Base-by-base conservation (phyloP, 1,140 invertebrate species). In the Bombus impatiens region DNA sequence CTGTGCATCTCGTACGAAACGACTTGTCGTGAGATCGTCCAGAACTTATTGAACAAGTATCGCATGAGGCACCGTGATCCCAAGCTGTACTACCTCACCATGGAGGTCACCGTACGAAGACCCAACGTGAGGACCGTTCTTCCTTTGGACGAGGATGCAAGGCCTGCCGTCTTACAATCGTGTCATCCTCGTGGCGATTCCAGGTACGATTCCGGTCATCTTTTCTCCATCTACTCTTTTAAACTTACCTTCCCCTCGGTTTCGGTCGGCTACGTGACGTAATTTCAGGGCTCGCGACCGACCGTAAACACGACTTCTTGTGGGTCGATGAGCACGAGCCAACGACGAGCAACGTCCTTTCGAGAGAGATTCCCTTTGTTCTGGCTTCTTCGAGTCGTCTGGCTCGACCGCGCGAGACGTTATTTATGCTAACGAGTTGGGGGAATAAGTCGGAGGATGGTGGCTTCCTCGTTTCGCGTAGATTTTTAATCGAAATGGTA, bases 181-280 rank as follows among this genome's bases (percentile, higher is more conserved):
- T 99, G 98, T 92, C 98, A 99, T 95, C 98, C 98, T 2, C 97
- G 97, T 94, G 98, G 98, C 87, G 98, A 98, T 94, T 98, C 98
- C 53, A 98, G 97, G 97, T 98, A 95, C 95, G 95, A 95, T 84
- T 10, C 40, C 28, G 9, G n/a, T 25, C 44, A 57, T 15, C 15
- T n/a, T 9, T 13, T 32, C 18, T 12, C 44, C n/a, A 28, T 28
- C 35, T 53, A 40, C 67, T 71, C 71, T 25, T 70, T 59, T n/a
- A 70, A 62, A 10, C n/a, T 18, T 18, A 28, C 25, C 40, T 67
- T 44, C 72, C 76, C 84, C 85, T 91, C 87, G 89, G 90, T 92
- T 92, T 93, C 87, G 88, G 78, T 90, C 89, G 88, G 77, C 87
- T 89, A 78, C 86, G 88, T 83, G 82, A 90, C 65, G 85, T 91